Evolutionary conservation across 2,797 vertebrate species (phyloP), one percentile per base, ranked within the genome.

Genomic region (Sarcoramphus papa): DNA sequence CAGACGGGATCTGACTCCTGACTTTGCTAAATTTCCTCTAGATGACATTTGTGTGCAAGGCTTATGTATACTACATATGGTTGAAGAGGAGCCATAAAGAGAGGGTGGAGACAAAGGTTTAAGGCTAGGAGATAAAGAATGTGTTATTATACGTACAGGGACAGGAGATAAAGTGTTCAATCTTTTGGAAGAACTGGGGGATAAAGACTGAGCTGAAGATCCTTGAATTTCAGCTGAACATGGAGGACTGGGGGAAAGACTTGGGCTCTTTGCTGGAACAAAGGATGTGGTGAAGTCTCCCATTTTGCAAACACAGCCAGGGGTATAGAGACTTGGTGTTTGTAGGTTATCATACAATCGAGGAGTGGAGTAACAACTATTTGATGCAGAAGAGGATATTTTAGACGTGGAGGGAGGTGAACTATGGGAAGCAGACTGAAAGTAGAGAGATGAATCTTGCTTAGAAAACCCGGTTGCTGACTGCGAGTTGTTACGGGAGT

Each of bases 81-180:
- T 98, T 0, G 97, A 98, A 62, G 98, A 98, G 45, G 98, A 98
- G 33, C 98, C 98, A 0, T 97, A 97, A 63, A 98, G 62, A 90
- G 96, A 97, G 45, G 98, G 97, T 91, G 98, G 97, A 90, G 98
- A 95, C 62, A 99, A 92, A 69, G 99, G 97, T 90, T 99, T 99
- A 25, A 98, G 99, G 37, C 98, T 99, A 3, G 99, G 98, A 47
- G 98, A 98, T 13, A 99, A 98, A 54, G 98, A 92, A 82, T 99
- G 98, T 40, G 95, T 98, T 95, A 97, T 97, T 90, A 99, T 94
- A 56, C 96, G 97, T 47, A 99, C 86, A 25, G 99, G 98, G 59
- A 98, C 93, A 35, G 99, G 98, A 10, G 98, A 97, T 78, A 99
- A 98, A 63, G 97, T 19, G 6, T 98, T 98, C 1, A 98, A 98